A percentile compares a stretch with the other conserved stretches of the same genome.
Evolutionary conservation across 2,797 vertebrate genomes (phyloP).

Genomic region (Cirrhinus molitorella): DNA sequence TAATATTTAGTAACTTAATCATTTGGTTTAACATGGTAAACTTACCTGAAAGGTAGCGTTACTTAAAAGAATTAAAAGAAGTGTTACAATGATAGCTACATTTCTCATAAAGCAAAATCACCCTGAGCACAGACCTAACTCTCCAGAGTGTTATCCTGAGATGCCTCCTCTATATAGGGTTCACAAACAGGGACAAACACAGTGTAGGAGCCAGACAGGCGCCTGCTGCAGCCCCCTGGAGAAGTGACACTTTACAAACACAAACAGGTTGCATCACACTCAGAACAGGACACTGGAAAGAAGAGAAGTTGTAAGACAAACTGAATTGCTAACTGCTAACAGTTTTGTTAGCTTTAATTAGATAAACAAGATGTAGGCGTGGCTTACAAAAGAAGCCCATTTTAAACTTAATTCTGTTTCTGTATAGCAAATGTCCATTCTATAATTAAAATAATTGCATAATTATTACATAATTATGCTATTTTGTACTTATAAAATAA

Average conservation of each 20-base stretch:
- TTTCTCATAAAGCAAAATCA: background rate
- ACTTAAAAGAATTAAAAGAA: background rate
- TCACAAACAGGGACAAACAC: slow-evolving; percentile 24
- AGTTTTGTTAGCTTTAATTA: no score
- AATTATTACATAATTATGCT: no score
- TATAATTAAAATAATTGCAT: no score
- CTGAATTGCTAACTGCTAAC: no score
- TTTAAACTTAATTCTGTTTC: background rate
- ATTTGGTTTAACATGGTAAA: background rate
- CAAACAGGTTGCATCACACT: slow-evolving; percentile 57
- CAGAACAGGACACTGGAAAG: background rate
- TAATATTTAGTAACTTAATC: background rate
- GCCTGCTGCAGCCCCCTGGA: slow-evolving; percentile 34
- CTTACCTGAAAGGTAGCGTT: background rate
- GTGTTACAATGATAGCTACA: background rate
- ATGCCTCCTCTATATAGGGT: slow-evolving; percentile 16
- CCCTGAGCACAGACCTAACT: background rate
- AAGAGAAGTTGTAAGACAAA: background rate
- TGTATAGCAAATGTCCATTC: background rate
- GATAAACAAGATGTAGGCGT: no score
- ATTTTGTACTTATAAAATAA: no score
- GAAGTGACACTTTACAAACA: slow-evolving; percentile 22
- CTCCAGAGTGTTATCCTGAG: slow-evolving; percentile 34
- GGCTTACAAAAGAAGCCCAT: background rate
- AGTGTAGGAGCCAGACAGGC: slow-evolving; percentile 23